Evolutionary conservation across 1,140 invertebrate species (phyloP).

Genomic region (Trichonephila inaurata): DNA sequence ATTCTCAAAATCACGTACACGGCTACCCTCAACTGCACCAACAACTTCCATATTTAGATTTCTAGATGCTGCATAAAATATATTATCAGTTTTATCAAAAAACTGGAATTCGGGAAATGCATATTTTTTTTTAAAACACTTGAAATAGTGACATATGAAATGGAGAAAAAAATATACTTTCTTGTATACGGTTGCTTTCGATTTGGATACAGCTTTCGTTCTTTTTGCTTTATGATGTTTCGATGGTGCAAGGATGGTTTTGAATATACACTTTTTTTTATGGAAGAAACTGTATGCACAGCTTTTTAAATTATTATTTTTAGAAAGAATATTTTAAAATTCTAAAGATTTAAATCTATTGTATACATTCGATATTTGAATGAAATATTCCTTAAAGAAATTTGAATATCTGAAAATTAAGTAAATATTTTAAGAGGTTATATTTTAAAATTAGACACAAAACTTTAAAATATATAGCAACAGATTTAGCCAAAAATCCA

Average conservation of each 20-base stretch:
- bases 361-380: too few relatives aligned
- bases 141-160: conserved; percentile 24
- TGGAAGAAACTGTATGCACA: too few relatives aligned
- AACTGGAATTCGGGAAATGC: not conserved
- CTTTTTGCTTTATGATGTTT: not conserved
- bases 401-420: too few relatives aligned
- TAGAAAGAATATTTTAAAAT: too few relatives aligned
- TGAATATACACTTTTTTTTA: not conserved
- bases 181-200: not conserved
- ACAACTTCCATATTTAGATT: conserved; percentile 31
- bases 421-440: too few relatives aligned
- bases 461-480: too few relatives aligned
- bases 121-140: conserved; percentile 8
- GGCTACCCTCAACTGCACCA: not conserved
- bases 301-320: too few relatives aligned
- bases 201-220: not conserved
- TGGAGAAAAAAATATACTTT: not conserved
- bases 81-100: conserved; percentile 40
- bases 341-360: too few relatives aligned
- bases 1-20: conserved; percentile 43
- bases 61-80: not conserved
- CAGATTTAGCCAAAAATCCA: too few relatives aligned
- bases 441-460: too few relatives aligned
- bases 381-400: too few relatives aligned
- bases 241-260: not conserved